Evolutionary conservation across 2,888 invertebrate species (phyloP).

Genomic region (Agrotis puta): DNA sequence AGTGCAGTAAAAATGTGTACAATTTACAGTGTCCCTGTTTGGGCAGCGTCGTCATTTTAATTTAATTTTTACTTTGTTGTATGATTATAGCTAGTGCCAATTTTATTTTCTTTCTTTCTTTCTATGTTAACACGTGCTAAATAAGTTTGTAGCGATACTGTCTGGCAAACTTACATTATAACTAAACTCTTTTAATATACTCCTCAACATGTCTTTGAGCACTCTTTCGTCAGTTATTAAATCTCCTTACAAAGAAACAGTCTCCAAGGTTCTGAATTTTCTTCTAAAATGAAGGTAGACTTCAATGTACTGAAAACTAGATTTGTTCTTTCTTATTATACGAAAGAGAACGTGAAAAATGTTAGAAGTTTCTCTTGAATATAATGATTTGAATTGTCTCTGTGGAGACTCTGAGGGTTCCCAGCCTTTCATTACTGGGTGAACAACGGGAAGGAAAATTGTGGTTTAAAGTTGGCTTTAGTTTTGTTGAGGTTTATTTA

Average conservation of each 20-base stretch:
- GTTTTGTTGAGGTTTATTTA: too few relatives aligned
- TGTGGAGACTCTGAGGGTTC: conserved; percentile 1
- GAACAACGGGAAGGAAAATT: neutral
- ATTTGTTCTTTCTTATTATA: conserved; percentile 19
- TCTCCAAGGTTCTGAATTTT: neutral
- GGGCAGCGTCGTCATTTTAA: too few relatives aligned
- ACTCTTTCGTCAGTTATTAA: neutral
- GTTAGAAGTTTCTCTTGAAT: conserved; percentile 29
- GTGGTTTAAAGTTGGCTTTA: neutral
- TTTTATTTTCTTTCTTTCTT: too few relatives aligned
- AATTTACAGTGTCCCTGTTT: too few relatives aligned
- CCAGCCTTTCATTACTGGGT: conserved; percentile 9
- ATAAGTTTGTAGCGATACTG: too few relatives aligned
- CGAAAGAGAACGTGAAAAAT: conserved; percentile 17
- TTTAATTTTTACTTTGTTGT: too few relatives aligned
- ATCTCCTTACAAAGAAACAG: neutral
- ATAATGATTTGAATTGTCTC: conserved; percentile 41
- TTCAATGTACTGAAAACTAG: conserved; percentile 13
- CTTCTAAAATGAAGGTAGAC: conserved; percentile 4
- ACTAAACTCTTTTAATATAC: neutral
- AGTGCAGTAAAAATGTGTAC: too few relatives aligned
- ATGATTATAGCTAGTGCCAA: too few relatives aligned
- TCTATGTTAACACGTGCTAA: too few relatives aligned
- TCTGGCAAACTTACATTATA: too few relatives aligned
- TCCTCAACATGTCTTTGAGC: neutral